These are phyloP conservation scores for Dasyprocta punctata DNA, from an alignment of 2,113 vertebrate species.

Conservation along the genomic window DNA sequence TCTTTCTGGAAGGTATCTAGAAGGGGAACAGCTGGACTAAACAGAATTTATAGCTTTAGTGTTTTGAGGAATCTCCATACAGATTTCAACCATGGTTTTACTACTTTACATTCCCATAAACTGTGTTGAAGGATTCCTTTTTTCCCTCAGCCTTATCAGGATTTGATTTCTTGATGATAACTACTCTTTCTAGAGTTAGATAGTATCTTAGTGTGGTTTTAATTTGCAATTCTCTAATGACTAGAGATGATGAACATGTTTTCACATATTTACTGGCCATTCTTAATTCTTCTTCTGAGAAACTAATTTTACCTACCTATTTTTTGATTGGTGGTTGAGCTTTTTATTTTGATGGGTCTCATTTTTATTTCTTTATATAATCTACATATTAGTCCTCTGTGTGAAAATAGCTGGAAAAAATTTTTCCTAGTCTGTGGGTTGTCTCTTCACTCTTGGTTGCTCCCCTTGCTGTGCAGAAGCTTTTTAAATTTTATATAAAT, in stretches of 20 bases:
- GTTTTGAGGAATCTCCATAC: not conserved
- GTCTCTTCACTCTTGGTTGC: not conserved
- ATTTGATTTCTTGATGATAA: not conserved
- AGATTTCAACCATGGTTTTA: not conserved
- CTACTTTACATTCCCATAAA: not conserved
- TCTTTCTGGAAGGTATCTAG: not conserved
- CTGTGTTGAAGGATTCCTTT: not conserved
- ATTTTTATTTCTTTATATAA: not conserved
- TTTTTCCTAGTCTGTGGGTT: not conserved
- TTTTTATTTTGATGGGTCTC: not conserved
- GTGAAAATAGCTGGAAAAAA: not conserved
- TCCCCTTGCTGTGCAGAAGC: not conserved
- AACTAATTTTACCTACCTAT: not conserved
- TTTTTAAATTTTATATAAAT: not conserved
- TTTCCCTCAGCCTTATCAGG: not conserved
- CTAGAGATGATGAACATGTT: not conserved
- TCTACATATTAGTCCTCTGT: not conserved
- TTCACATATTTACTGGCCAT: not conserved
- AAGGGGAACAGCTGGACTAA: not conserved
- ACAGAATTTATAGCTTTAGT: not conserved
- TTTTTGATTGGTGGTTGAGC: not conserved
- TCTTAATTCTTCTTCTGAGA: not conserved
- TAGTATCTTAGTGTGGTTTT: not conserved
- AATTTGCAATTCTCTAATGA: not conserved
- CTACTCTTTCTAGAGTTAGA: not conserved